Evolutionary conservation across 2,113 vertebrate species (phyloP).

Genomic region (Sardina pilchardus): DNA sequence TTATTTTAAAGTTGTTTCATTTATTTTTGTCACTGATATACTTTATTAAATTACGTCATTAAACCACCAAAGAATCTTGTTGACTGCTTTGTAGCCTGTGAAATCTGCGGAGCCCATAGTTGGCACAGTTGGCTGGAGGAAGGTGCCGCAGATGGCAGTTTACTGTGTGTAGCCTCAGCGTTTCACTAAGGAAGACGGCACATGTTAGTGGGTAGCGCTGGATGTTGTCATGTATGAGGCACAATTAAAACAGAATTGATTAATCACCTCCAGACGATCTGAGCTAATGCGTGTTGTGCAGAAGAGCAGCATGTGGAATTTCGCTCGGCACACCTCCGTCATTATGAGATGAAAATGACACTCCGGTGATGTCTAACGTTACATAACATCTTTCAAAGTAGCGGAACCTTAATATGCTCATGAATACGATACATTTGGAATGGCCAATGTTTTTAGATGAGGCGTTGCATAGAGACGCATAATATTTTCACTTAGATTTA

Average conservation of each 20-base stretch:
- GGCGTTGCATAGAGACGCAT: background rate
- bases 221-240: background rate
- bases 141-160: no score
- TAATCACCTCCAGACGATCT: background rate
- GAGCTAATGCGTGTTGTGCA: background rate
- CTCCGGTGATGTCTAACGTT: background rate
- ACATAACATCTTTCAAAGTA: constrained; percentile 1
- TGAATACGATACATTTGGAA: background rate
- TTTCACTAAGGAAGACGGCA: background rate
- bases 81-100: no score
- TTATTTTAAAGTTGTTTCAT: no score
- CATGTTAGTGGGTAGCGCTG: background rate
- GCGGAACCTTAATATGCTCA: background rate
- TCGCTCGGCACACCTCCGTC: background rate
- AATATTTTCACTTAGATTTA: background rate
- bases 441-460: background rate
- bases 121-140: no score
- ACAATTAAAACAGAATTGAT: background rate
- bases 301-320: background rate
- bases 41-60: no score
- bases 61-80: no score
- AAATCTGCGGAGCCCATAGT: no score
- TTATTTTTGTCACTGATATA: no score
- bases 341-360: background rate
- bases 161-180: background rate